Percentiles rank a stretch among this genome's conserved stretches.
Conservation (phyloP, 1,140 invertebrate species). For the Drosophila subobscura region DNA sequence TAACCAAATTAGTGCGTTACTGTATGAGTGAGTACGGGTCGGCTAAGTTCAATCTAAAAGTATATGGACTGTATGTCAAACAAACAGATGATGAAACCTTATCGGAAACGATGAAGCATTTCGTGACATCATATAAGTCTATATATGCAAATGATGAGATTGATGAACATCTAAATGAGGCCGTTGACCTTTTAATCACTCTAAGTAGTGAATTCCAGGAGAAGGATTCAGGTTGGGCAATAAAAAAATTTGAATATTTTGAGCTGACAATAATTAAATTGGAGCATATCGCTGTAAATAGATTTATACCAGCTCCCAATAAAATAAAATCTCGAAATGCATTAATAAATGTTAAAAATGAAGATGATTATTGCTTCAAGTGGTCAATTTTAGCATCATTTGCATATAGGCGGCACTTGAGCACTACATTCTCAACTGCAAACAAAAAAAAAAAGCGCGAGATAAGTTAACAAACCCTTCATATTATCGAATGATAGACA, state of each 20-base stretch:
- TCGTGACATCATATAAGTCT: neutral
- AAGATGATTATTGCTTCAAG: neutral
- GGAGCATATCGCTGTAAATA: neutral
- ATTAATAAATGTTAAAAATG: neutral
- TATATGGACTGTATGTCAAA: no score
- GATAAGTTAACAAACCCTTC: neutral
- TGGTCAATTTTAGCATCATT: neutral
- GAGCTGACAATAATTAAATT: neutral
- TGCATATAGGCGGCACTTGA: neutral
- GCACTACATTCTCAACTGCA: neutral
- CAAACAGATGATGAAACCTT: no score
- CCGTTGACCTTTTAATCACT: neutral
- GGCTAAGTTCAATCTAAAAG: no score
- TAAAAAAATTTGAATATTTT: neutral
- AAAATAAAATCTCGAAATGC: neutral
- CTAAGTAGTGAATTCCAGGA: neutral
- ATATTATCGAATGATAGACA: neutral
- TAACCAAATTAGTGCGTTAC: no score
- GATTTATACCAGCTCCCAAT: neutral
- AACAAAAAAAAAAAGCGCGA: neutral
- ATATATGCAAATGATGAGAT: neutral
- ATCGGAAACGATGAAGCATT: neutral
- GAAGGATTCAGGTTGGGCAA: slow-evolving; percentile 1
- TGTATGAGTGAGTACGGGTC: no score
- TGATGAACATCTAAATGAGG: neutral